Evolutionary conservation across 2,113 vertebrate genomes (phyloP), one percentile per base, ranked within the genome.

Genomic region (Regulus satrapa): DNA sequence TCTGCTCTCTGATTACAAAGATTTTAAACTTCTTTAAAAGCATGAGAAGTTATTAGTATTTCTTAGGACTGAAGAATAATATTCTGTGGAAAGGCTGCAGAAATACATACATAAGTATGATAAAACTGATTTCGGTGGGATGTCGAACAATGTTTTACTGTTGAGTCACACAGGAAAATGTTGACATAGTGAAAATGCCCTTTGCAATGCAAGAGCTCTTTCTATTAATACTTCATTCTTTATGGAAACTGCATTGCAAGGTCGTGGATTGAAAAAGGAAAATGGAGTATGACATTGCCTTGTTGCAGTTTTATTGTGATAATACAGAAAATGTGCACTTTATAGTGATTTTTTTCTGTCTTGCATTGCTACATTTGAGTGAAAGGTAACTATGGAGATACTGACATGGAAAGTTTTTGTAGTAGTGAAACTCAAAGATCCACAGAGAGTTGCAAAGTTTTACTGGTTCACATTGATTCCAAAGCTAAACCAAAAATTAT

Each of bases 131-230:
- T 88, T 68, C 41, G 48, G 19, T 28, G 31, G 64, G 31, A 28
- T 3, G 2, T 24, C 3, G 2, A 69, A 29, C 0, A 1, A 14
- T n/a, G 6, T 24, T 62, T 84, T 67, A 34, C 17, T 66, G 41
- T 59, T 34, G 38, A 68, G 18, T 73, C 16, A 51, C 41, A n/a
- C 7, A 67, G 21, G 29, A 56, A 73, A 52, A 48, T n/a, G 4
- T 28, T 32, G 58, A 6, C 0, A 4, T 52, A 36, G 8, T 54
- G 32, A 72, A 84, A 84, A 86, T 15, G 10, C 18, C 62, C 6
- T 24, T 25, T 74, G 19, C 29, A 34, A 18, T 31, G 4, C 24
- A 68, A 26, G 9, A 6, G 43, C 5, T 10, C 6, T 45, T 87
- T 89, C 28, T 58, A 36, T n/a, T 58, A 45, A 19, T 36, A 4